Percentiles rank a stretch among this genome's conserved stretches.
phyloP scores from a whole-genome alignment of 1,140 invertebrate species.

The Drosophila azteca region DNA sequence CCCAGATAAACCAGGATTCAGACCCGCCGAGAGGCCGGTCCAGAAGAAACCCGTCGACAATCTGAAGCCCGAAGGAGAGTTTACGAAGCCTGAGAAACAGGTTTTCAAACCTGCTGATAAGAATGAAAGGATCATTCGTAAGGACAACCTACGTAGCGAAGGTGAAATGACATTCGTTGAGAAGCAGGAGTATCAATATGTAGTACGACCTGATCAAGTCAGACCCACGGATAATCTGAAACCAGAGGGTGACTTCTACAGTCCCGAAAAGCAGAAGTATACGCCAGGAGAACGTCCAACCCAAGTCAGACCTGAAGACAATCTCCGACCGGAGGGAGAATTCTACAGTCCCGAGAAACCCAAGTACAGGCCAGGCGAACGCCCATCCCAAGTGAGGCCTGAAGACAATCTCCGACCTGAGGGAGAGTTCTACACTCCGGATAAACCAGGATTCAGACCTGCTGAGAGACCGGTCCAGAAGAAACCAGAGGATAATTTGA shows the following conservation, averaged over 20 bases:
- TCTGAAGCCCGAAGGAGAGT: constrained; percentile 70
- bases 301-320: constrained; percentile 77
- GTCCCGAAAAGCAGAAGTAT: constrained; percentile 83
- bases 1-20: constrained; percentile 2
- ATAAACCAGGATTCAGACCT: too few species aligned
- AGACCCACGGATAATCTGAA: constrained; percentile 55
- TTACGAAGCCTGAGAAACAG: constrained; percentile 75
- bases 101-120: constrained; percentile 84
- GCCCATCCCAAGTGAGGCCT: too few species aligned
- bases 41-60: constrained; percentile 4
- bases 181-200: constrained; percentile 70
- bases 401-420: too few species aligned
- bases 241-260: constrained; percentile 51
- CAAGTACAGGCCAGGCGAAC: too few species aligned
- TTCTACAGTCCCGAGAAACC: too few species aligned
- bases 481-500: too few species aligned
- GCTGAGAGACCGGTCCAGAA: too few species aligned
- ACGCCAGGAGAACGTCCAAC: constrained; percentile 85
- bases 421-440: too few species aligned
- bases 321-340: constrained; percentile 80
- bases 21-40: constrained; percentile 4
- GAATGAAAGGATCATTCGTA: constrained; percentile 84
- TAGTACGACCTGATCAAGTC: constrained; percentile 81
- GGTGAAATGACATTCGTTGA: constrained; percentile 84
- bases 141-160: constrained; percentile 88